phyloP scores from a whole-genome alignment of 1,140 invertebrate species.

The Agraylea sexmaculata region DNA sequence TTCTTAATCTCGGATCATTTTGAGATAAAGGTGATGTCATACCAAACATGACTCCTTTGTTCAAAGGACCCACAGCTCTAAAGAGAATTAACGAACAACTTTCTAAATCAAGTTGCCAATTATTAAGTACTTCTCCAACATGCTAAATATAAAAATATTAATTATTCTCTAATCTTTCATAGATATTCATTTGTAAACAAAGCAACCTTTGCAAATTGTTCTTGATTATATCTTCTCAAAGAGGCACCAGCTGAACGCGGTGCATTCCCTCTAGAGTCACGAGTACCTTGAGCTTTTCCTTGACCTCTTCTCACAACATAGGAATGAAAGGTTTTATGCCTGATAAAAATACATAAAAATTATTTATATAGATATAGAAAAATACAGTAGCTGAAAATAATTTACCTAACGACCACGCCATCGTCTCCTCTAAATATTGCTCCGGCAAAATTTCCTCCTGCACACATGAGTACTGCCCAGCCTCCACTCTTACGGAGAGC shows the following conservation, averaged over 20 bases:
- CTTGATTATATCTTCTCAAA: constrained; percentile 69
- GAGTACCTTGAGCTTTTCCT: constrained; percentile 61
- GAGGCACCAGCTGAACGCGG: constrained; percentile 72
- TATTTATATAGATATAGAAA: constrained; percentile 1
- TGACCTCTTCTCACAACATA: constrained; percentile 78
- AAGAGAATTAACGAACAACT: constrained; percentile 67
- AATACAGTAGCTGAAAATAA: background rate
- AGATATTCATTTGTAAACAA: constrained; percentile 1
- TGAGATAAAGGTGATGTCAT: constrained; percentile 59
- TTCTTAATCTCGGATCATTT: constrained; percentile 53
- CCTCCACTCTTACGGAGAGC: constrained; percentile 25
- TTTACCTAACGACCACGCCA: constrained; percentile 22
- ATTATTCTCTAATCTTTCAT: background rate
- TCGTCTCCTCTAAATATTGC: constrained; percentile 60
- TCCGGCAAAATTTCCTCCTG: constrained; percentile 78
- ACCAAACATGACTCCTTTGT: constrained; percentile 61
- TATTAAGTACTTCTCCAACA: constrained; percentile 58
- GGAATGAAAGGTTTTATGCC: constrained; percentile 77
- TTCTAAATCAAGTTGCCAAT: constrained; percentile 55
- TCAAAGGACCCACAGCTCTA: constrained; percentile 61
- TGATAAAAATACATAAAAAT: constrained; percentile 6
- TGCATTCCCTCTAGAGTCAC: constrained; percentile 53
- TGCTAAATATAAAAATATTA: constrained; percentile 45
- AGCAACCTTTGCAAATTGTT: constrained; percentile 49
- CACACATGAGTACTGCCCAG: constrained; percentile 70